Evolutionary conservation across 2,797 vertebrate species (phyloP), one percentile per base, ranked within the genome.

Genomic region (Cossypha heuglini): DNA sequence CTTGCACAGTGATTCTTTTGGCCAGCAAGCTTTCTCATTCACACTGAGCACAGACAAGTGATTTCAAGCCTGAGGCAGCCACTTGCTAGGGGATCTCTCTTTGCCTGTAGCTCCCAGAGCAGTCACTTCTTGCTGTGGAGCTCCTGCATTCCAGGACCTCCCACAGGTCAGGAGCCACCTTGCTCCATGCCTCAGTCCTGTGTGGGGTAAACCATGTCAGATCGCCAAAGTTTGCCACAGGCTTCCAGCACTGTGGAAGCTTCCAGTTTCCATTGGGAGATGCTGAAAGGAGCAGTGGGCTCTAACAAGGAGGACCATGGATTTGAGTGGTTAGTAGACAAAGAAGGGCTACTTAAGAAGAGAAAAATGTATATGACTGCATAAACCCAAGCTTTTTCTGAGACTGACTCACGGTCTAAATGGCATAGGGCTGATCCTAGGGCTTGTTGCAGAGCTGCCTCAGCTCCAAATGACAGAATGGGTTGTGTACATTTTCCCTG

Each of bases 41-140:
- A 21, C 0, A 0, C 10, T 71, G 35, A 72, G 40, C 26, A 43
- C 48, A 59, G 22, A 14, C 0, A 17, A 54, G 33, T 29, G 28
- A 71, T 90, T 75, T 89, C 52, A 86, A 59, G 45, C 26, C 57
- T 35, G 48, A 57, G 29, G 16, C 4, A 5, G 24, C 33, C 61
- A 24, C 54, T 88, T 59, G 24, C 33, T 48, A n/a, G 24, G 18
- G 61, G 49, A 46, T 20, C 84, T 26, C 25, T 88, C 48, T 54
- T 48, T 72, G 29, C 31, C 35, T 35, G 25, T 68, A 74, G 16
- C 17, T 81, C 19, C n/a, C 51, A 73, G 67, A 26, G 33, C 49
- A 76, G 29, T 40, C 21, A 25, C 29, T 77, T 86, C 40, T 92
- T 26, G 3, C 42, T 76, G 14, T 31, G 57, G 57, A 61, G 43